phyloP scores from a whole-genome alignment of 2,888 invertebrate genomes.

The Catonia carolina region DNA sequence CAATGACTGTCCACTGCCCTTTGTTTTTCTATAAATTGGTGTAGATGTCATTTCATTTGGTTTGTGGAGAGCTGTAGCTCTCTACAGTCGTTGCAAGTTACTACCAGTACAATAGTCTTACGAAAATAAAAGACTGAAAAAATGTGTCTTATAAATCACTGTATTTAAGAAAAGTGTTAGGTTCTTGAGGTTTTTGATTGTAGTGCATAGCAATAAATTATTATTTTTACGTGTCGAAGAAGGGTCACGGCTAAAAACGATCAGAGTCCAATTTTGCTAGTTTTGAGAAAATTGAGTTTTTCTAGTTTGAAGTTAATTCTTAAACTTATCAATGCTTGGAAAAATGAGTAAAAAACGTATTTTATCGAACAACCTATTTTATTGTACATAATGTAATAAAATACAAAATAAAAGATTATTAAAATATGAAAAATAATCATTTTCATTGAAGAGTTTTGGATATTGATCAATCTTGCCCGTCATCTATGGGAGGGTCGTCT shows the following conservation, averaged over 20 bases:
- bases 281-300: slow-evolving; percentile 4
- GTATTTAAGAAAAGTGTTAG: too few species aligned
- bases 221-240: too few species aligned
- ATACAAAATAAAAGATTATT: not conserved
- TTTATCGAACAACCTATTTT: not conserved
- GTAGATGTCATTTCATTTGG: too few species aligned
- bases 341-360: slow-evolving; percentile 1
- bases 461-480: slow-evolving; percentile 6
- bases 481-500: slow-evolving; percentile 12
- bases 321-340: slow-evolving; percentile 4
- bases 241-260: slow-evolving; percentile 2
- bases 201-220: too few species aligned
- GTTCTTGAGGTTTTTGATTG: too few species aligned
- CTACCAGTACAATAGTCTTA: too few species aligned
- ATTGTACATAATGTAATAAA: slow-evolving; percentile 7
- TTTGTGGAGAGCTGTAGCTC: too few species aligned
- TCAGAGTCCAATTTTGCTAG: slow-evolving; percentile 1
- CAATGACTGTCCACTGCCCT: too few species aligned
- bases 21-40: too few species aligned
- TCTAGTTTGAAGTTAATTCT: slow-evolving; percentile 5
- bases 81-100: too few species aligned
- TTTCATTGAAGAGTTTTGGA: not conserved
- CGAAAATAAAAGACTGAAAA: too few species aligned
- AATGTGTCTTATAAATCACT: too few species aligned
- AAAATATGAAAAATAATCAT: slow-evolving; percentile 14